These are phyloP conservation scores for Vicugna pacos DNA, from an alignment of 2,113 vertebrate genomes.

Conservation along the genomic window DNA sequence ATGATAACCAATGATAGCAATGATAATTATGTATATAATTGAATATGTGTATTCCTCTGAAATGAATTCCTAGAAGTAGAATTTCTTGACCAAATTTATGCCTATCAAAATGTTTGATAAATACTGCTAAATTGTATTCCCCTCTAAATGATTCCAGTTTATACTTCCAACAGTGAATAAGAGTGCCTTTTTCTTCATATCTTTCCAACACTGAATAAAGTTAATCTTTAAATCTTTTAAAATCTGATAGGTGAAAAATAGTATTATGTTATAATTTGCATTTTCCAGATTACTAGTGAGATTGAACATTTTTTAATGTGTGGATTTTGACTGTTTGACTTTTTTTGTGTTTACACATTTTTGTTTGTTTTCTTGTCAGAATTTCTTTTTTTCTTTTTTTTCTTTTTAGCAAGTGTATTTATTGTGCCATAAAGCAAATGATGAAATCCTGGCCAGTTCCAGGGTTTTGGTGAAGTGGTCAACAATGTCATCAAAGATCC, in stretches of 20 bases:
- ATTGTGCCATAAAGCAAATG: background rate
- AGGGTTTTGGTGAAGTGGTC: background rate
- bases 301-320: background rate
- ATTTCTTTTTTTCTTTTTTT: background rate
- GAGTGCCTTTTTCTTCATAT: background rate
- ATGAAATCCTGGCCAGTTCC: background rate
- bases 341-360: background rate
- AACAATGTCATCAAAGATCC: background rate
- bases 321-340: background rate
- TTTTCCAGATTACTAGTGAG: background rate
- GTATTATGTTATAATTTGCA: background rate
- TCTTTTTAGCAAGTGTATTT: background rate
- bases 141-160: background rate
- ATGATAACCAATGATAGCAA: background rate
- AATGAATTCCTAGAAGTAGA: background rate
- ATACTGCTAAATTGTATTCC: background rate
- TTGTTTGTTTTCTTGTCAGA: background rate
- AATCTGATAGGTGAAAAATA: background rate
- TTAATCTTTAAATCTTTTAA: background rate
- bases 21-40: background rate
- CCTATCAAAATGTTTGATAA: background rate
- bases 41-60: background rate
- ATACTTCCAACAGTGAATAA: background rate
- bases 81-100: background rate
- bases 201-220: background rate